Percentiles rank a stretch among this genome's conserved stretches.
Evolutionary conservation across 30 jellyfish, hydroid and myxozoan species (phyloP).

Genomic region (Sanderia malayensis): DNA sequence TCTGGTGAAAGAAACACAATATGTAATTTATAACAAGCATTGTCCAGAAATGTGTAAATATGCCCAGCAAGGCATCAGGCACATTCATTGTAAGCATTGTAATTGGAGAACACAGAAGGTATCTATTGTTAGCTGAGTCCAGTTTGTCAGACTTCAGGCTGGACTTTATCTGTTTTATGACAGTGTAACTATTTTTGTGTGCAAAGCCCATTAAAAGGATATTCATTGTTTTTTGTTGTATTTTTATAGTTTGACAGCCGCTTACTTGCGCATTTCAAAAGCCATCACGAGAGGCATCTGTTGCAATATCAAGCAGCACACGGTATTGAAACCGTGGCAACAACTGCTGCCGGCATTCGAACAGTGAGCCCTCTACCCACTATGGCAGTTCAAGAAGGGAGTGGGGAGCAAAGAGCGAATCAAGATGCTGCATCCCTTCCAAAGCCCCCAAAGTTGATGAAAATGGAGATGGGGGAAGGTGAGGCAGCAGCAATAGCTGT

Average conservation of each 20-base stretch:
- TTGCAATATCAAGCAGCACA: constrained; percentile 52
- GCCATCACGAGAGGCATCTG: constrained; percentile 67
- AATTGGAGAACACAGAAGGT: constrained; percentile 69
- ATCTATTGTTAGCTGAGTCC: too few relatives aligned
- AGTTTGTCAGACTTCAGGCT: too few relatives aligned
- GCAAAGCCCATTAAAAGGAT: neutral
- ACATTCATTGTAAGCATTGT: constrained; percentile 66
- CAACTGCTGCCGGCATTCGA: constrained; percentile 47
- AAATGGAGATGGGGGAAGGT: constrained; percentile 62
- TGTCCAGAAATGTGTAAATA: constrained; percentile 69
- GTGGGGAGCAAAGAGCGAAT: constrained; percentile 42
- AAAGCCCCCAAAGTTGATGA: constrained; percentile 55
- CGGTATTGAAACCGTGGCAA: constrained; percentile 32
- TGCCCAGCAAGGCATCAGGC: constrained; percentile 63
- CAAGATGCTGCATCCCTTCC: constrained; percentile 57
- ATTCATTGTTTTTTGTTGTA: neutral
- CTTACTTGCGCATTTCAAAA: constrained; percentile 56
- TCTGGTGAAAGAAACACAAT: constrained; percentile 53
- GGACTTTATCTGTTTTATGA: too few relatives aligned
- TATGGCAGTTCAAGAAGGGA: constrained; percentile 65
- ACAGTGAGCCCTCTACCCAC: constrained; percentile 67
- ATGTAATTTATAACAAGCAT: constrained; percentile 32
- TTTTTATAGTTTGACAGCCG: constrained; percentile 70
- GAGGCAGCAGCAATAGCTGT: constrained; percentile 53
- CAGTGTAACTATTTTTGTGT: too few relatives aligned